Evolutionary conservation across 2,113 vertebrate species (phyloP), one percentile per base, ranked within the genome.

Genomic region (Azemiops feae): DNA sequence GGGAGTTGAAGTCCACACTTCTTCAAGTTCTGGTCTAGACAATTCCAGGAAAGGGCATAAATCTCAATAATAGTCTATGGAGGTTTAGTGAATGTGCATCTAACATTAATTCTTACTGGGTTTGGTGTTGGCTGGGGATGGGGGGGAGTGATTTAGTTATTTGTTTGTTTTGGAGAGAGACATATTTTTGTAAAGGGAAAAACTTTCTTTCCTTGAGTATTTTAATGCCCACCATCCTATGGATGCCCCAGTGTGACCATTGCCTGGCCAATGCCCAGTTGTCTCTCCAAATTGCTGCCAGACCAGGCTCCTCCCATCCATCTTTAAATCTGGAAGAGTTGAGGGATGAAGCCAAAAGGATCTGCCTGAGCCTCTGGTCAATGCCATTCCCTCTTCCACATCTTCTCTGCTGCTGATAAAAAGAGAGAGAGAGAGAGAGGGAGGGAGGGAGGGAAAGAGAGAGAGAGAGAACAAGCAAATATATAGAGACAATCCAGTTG

Each of bases 341-440:
- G 14, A 18, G 69, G 16, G 5, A 74, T 34, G n/a, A 74, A 34
- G n/a, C 69, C n/a, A 18, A 57, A 57, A 57, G 22, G 5, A 1
- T 20, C 20, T 57, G 20, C 20, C 4, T 74, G 5, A 74, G 14
- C 64, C 14, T 5, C n/a, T 18, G n/a, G 69, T 34, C 69, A 74
- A 39, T 74, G 16, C 5, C 69, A 74, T 74, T 74, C n/a, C 69
- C 69, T 39, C 5, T 74, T 34, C 69, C n/a, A 34, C n/a, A 74
- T 34, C n/a, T 69, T 69, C 64, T 74, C 34, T 74, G n/a, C 14
- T 34, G 64, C 30, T 34, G 30, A 74, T 16, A 18, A 20, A 30
- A 1, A 12, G 58, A 11, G 58, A 11, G 23, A 1, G 9, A 30
- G 0, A 2, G 25, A 60, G 3, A 1, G 3, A 64, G 27, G 1